Evolutionary conservation across 2,888 invertebrate genomes (phyloP).

Genomic region (Scaptomyza caliginosa): DNA sequence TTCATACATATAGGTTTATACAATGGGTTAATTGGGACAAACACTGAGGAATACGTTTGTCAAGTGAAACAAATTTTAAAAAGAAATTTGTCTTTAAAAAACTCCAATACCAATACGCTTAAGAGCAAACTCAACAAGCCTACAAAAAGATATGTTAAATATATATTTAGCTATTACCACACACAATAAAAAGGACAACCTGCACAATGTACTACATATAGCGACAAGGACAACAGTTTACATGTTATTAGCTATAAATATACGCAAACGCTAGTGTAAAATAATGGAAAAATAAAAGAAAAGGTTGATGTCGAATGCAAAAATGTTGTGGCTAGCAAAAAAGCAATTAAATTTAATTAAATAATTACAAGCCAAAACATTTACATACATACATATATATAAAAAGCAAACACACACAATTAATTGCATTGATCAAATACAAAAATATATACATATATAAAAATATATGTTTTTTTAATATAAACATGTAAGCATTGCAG

Average conservation of each 20-base stretch:
- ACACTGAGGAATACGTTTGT: conserved; percentile 11
- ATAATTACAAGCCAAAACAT: conserved; percentile 52
- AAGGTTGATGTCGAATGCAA: conserved; percentile 49
- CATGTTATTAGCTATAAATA: conserved; percentile 51
- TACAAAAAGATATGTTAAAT: neutral
- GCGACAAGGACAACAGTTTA: conserved; percentile 31
- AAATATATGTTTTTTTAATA: conserved; percentile 8
- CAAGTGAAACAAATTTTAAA: conserved; percentile 46
- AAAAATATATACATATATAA: conserved; percentile 7
- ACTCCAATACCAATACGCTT: neutral
- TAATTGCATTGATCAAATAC: conserved; percentile 26
- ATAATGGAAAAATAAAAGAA: conserved; percentile 21
- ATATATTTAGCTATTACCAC: conserved; percentile 3
- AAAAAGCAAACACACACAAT: neutral
- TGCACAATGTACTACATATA: conserved; percentile 27
- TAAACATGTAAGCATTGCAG: conserved; percentile 18
- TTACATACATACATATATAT: neutral
- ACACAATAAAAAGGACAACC: conserved; percentile 8
- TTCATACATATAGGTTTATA: conserved; percentile 27
- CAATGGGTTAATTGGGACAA: conserved; percentile 25
- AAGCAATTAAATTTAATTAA: conserved; percentile 43
- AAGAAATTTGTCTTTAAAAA: neutral
- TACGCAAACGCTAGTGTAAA: conserved; percentile 10
- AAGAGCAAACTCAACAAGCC: neutral
- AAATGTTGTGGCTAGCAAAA: conserved; percentile 53